These are phyloP conservation scores for Cheilosia scutellata DNA, from an alignment of 2,888 invertebrate genomes.

Conservation along the genomic window DNA sequence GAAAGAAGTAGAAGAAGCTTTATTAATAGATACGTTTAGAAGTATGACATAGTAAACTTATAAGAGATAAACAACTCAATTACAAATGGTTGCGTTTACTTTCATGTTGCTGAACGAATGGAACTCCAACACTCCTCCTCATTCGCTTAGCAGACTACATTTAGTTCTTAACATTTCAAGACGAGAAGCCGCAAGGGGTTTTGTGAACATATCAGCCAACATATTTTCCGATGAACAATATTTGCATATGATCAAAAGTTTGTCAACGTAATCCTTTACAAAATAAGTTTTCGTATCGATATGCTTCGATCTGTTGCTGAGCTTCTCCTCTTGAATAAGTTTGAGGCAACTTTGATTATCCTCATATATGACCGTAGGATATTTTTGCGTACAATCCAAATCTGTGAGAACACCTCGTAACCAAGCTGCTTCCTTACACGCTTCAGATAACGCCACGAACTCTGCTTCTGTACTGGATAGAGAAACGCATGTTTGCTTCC, in stretches of 20 bases:
- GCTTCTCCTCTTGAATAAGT: neutral
- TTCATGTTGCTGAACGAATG: no score
- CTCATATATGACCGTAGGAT: neutral
- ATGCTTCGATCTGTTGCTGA: neutral
- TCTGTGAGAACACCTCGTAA: neutral
- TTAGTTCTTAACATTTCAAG: neutral
- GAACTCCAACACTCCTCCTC: no score
- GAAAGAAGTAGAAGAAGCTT: no score
- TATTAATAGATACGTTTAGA: no score
- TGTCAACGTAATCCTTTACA: neutral
- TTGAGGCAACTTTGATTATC: neutral
- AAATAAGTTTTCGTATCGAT: neutral
- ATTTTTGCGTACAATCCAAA: neutral
- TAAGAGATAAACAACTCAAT: no score
- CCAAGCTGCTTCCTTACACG: neutral
- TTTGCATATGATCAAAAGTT: neutral
- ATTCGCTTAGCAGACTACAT: no score
- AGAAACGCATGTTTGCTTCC: neutral
- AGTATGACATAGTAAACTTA: no score
- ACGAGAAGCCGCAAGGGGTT: neutral
- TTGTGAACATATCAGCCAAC: neutral
- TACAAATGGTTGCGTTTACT: no score
- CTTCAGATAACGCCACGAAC: neutral
- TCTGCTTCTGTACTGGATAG: neutral
- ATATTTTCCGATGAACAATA: neutral